Conservation (phyloP, 30 jellyfish, hydroid and myxozoan species). For the Aurelia aurita region DNA sequence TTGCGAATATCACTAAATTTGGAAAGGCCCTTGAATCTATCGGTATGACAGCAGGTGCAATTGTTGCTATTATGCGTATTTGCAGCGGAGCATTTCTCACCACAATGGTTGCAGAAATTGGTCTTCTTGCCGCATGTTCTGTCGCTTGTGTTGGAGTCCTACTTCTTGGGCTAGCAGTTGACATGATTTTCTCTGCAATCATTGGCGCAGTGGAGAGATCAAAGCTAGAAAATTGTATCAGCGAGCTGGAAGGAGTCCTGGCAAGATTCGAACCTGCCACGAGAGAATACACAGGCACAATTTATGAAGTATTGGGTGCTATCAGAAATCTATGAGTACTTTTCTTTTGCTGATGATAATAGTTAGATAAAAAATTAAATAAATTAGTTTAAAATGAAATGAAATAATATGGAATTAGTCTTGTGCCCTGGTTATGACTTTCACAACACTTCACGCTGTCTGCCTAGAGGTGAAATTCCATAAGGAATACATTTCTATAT, state of each 20-base stretch:
- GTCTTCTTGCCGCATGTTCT: background rate
- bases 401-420: no score
- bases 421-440: no score
- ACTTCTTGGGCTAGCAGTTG: background rate
- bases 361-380: no score
- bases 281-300: conserved; percentile 21
- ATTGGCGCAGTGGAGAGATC: conserved; percentile 15
- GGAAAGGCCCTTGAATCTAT: no score
- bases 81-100: conserved; percentile 13
- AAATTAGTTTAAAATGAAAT: no score
- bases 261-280: conserved; percentile 17
- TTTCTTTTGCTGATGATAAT: no score
- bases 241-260: background rate
- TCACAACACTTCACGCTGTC: no score
- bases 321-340: background rate
- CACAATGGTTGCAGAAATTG: background rate
- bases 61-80: conserved; percentile 3
- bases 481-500: no score
- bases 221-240: conserved; percentile 2
- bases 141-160: conserved; percentile 20
- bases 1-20: no score
- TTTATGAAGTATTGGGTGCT: conserved; percentile 27
- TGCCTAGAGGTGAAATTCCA: no score
- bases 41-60: background rate
- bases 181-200: conserved; percentile 15